Evolutionary conservation across 2,113 vertebrate species (phyloP), one percentile per base, ranked within the genome.

Genomic region (Cottus gobio): DNA sequence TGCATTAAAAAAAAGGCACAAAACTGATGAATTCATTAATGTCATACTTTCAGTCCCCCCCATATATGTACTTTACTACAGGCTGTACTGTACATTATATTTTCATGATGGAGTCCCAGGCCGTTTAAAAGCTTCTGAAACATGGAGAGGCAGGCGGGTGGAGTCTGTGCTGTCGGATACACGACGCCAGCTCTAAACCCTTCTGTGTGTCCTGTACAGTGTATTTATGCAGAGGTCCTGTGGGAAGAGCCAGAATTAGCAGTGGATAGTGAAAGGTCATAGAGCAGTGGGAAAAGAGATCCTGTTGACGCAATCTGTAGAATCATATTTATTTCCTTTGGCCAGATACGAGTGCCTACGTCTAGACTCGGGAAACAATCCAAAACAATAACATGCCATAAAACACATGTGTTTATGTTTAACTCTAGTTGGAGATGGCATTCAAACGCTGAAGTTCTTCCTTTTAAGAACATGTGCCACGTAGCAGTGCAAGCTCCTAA

Each of bases 211-310:
- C 31, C 71, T 77, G 78, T 78, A 79, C 70, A 82, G 86, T 88
- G 83, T 83, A 88, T 91, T 91, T 92, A 80, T 87, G 73, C 80
- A 72, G 22, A 85, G 81, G 72, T 88, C 90, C 87, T 82, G 76
- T 90, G 93, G 91, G 93, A 93, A 89, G 71, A 87, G 89, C 80
- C 92, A 90, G 77, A 95, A 93, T 93, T 95, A 94, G 91, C 87
- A 72, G 73, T 84, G 82, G 85, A 79, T 80, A 79, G 69, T 67
- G 74, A 93, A 93, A 95, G 92, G 93, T 93, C 92, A 93, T 4
- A 68, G 82, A 88, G 90, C 70, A 90, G 89, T 84, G 85, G 91
- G 90, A 93, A 92, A 61, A 76, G 80, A 90, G 79, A 92, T 82
- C 85, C 85, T 85, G 90, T 92, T 92, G 90, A 93, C 36, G 79